Evolutionary conservation across 2,113 vertebrate genomes (phyloP).

Genomic region (Sigmodon hispidus): DNA sequence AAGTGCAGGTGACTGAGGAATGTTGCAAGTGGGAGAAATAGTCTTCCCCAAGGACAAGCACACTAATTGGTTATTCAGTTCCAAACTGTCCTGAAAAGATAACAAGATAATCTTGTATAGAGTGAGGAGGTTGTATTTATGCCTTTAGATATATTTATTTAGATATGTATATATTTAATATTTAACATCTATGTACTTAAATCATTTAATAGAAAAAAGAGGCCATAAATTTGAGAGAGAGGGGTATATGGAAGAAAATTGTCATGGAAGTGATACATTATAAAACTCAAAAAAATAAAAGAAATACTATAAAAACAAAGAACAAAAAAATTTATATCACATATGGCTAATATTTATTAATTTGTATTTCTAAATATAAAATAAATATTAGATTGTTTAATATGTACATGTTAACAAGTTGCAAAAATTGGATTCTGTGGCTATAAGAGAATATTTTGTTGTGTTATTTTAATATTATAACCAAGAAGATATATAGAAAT

Average conservation of each 20-base stretch:
- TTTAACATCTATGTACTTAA: not conserved
- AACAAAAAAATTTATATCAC: not conserved
- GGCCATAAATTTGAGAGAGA: not conserved
- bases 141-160: not conserved
- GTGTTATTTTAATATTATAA: slow-evolving; percentile 51
- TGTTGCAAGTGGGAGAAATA: not conserved
- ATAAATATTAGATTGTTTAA: slow-evolving; percentile 44
- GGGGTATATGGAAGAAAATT: not conserved
- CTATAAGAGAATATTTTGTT: slow-evolving; percentile 66
- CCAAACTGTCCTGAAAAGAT: not conserved
- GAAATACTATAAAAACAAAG: not conserved
- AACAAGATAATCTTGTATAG: not conserved
- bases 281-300: not conserved
- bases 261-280: not conserved
- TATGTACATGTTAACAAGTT: slow-evolving; percentile 56
- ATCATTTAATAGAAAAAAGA: not conserved
- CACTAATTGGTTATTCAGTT: not conserved
- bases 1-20: not conserved
- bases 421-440: slow-evolving; percentile 59
- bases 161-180: not conserved
- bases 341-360: not conserved
- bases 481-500: slow-evolving; percentile 66
- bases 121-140: not conserved
- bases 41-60: no score
- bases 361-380: slow-evolving; percentile 43